Base-by-base conservation (phyloP, 2,797 vertebrate species). In the Pseudochirops cupreus region DNA sequence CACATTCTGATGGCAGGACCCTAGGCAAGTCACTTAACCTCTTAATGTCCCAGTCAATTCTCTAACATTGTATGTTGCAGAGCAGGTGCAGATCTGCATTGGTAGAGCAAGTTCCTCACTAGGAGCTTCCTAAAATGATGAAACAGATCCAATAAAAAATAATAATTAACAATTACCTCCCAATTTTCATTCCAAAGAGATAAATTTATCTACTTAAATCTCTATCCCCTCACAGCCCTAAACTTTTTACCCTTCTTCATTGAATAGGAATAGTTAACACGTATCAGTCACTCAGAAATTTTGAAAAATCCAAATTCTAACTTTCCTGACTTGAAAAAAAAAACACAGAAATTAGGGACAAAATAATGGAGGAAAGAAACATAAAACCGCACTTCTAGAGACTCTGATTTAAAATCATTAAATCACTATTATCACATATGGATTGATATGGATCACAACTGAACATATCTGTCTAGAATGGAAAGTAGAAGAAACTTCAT, bases 221-320 rank as follows among this genome's bases (percentile, higher is more conserved):
- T 93, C 91, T 82, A 82, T 46, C n/a, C 16, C 39, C 39, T 46
- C 39, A 50, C 24, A 87, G 11, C 74, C 82, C 92, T 82, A 62
- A 91, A 50, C 90, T 56, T 31, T 67, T 52, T 91, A 55, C 54
- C 16, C 33, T 91, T 74, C 93, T 14, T 0, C 10, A 1, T 16
- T 74, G 74, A 21, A 28, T 33, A 56, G 12, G 31, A 82, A 87
- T 93, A 94, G 94, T 89, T 54, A 94, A 54, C 4, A 59, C 28
- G n/a, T 74, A 24, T 74, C n/a, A 74, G 91, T 91, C 59, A 91
- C 58, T 93, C 46, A 33, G 55, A 91, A 96, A 58, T 95, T 56
- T 11, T 87, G 24, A 87, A 87, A 56, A 52, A 29, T 29, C 13
- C 67, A 94, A 91, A 31, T 67, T 93, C 59, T 24, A 92, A 33